Percentiles rank a stretch among this genome's conserved stretches.
Evolutionary conservation across 2,113 vertebrate species (phyloP).

Genomic region (Hippocampus barbouri): DNA sequence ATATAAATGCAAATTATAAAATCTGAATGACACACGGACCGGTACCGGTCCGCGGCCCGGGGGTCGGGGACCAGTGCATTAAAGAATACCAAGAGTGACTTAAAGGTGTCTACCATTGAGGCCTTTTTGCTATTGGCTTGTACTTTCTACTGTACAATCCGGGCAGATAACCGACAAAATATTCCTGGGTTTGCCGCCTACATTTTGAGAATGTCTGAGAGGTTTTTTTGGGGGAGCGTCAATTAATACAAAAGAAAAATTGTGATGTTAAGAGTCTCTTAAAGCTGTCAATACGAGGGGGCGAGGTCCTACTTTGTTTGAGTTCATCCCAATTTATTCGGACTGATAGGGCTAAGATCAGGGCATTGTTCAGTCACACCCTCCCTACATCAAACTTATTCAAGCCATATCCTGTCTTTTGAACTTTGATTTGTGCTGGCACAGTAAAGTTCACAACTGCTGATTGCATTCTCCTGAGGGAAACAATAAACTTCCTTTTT

Average conservation of each 20-base stretch:
- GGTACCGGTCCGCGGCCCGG: too few species aligned
- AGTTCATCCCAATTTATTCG: too few species aligned
- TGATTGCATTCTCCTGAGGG: not conserved
- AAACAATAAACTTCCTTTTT: not conserved
- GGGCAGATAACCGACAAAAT: not conserved
- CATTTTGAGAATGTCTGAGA: not conserved
- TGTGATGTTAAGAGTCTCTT: not conserved
- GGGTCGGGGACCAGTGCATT: too few species aligned
- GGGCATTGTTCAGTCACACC: not conserved
- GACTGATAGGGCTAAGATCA: too few species aligned
- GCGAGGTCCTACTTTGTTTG: too few species aligned
- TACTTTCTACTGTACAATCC: not conserved
- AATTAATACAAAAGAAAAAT: not conserved
- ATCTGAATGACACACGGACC: too few species aligned
- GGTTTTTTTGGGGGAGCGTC: not conserved
- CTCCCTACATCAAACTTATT: not conserved
- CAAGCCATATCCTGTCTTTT: not conserved
- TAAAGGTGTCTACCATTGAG: not conserved
- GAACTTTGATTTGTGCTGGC: not conserved
- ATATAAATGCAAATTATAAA: too few species aligned
- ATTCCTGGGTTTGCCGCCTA: not conserved
- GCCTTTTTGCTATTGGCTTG: too few species aligned
- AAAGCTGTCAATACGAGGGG: not conserved
- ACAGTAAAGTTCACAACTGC: not conserved
- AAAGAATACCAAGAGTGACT: too few species aligned